Evolutionary conservation across 2,113 vertebrate species (phyloP).

Genomic region (Tragelaphus scriptus): DNA sequence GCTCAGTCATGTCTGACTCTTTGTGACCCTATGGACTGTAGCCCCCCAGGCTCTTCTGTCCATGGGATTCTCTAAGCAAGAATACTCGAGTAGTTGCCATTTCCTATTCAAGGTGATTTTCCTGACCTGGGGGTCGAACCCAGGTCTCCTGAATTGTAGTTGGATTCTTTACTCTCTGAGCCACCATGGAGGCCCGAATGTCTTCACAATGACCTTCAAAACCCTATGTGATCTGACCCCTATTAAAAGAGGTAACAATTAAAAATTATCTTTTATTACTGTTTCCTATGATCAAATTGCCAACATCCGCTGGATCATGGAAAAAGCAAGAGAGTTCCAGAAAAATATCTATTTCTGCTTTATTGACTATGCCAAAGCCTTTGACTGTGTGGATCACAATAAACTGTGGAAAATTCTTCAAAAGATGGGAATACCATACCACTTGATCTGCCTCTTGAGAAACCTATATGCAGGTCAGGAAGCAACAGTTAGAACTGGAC

Average conservation of each 20-base stretch:
- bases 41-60: neutral
- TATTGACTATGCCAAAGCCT: no score
- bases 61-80: neutral
- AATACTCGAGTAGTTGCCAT: neutral
- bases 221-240: neutral
- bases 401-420: no score
- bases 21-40: neutral
- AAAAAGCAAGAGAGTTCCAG: no score
- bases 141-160: neutral
- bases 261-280: neutral
- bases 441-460: no score
- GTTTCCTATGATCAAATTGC: neutral
- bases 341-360: no score
- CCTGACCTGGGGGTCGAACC: neutral
- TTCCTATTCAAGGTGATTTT: neutral
- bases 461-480: no score
- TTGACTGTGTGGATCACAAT: no score
- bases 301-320: no score
- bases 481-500: no score
- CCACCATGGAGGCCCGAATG: neutral
- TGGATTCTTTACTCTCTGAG: neutral
- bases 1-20: neutral
- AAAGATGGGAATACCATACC: no score
- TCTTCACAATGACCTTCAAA: neutral
- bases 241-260: neutral